Percentiles rank a stretch among this genome's conserved stretches.
Evolutionary conservation across 1,140 invertebrate species (phyloP).

Genomic region (Drosophila setifemur): DNA sequence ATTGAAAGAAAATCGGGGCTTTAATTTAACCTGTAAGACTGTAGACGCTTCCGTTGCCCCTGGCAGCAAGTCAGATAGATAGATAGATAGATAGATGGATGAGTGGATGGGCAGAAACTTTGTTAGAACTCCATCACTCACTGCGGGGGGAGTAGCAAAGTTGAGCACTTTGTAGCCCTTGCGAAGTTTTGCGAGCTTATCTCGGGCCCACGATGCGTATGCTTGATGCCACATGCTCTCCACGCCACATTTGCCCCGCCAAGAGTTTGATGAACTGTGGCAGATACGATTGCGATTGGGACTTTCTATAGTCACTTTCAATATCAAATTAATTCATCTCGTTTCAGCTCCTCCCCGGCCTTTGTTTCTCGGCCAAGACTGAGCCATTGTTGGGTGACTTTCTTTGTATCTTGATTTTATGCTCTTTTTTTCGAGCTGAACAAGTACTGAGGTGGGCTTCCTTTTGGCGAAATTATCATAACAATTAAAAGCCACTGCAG

Average conservation of each 20-base stretch:
- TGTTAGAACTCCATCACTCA: conserved; percentile 28
- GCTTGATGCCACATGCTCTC: conserved; percentile 33
- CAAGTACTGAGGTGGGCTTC: conserved; percentile 14
- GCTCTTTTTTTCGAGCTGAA: too few relatives aligned
- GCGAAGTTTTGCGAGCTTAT: conserved; percentile 24
- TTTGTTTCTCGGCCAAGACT: background rate
- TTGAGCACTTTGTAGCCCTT: conserved; percentile 11
- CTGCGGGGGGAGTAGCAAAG: background rate
- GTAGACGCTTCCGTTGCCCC: conserved; percentile 20
- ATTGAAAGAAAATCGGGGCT: conserved; percentile 22
- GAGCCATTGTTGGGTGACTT: conserved; percentile 23
- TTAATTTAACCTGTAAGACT: conserved; percentile 14
- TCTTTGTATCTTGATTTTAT: conserved; percentile 41
- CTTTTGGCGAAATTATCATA: conserved; percentile 66
- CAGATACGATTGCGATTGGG: background rate
- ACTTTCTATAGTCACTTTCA: conserved; percentile 57
- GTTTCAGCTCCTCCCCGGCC: background rate
- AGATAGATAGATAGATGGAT: conserved; percentile 11
- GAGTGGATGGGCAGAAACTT: conserved; percentile 31
- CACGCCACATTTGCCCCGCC: too few relatives aligned
- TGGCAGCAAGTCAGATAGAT: background rate
- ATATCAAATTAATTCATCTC: conserved; percentile 23
- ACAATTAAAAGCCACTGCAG: conserved; percentile 67
- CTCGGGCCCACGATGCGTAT: conserved; percentile 42
- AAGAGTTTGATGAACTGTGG: conserved; percentile 46